Percentiles rank a stretch among this genome's conserved stretches.
These are phyloP conservation scores for Suricata suricatta DNA, from an alignment of 2,113 vertebrate species.

Conservation along the genomic window DNA sequence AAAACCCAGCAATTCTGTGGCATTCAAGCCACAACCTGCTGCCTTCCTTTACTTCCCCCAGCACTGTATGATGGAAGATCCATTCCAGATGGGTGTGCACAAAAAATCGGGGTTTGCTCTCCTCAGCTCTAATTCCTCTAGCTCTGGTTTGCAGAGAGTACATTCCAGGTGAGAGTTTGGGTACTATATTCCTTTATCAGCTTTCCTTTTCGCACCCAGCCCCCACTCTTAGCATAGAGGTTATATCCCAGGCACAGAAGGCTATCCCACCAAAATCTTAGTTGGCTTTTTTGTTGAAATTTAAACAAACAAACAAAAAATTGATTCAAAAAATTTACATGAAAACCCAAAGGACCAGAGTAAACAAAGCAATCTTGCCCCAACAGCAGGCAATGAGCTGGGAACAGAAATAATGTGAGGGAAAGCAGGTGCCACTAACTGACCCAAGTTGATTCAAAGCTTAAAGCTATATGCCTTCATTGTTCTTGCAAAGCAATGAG, in stretches of 20 bases:
- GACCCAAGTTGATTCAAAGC: no score
- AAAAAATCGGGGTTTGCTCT: neutral
- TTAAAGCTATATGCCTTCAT: no score
- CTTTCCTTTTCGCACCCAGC: neutral
- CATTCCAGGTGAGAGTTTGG: neutral
- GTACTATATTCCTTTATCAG: neutral
- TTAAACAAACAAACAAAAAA: neutral
- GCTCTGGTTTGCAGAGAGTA: neutral
- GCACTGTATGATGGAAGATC: neutral
- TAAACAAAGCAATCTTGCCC: neutral
- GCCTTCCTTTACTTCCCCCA: neutral
- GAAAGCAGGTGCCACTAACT: no score
- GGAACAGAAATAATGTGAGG: no score
- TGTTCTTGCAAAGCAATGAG: no score
- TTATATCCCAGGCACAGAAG: neutral
- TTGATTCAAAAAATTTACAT: neutral
- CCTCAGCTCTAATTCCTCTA: neutral
- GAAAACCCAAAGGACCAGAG: neutral
- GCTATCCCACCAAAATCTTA: neutral
- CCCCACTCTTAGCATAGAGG: neutral
- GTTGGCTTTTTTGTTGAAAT: neutral
- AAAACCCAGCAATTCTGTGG: neutral
- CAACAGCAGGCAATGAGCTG: no score
- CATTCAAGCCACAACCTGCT: neutral
- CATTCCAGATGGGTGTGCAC: neutral